Conservation (phyloP, 2,113 vertebrate species). For the Lucifuga dentata region DNA sequence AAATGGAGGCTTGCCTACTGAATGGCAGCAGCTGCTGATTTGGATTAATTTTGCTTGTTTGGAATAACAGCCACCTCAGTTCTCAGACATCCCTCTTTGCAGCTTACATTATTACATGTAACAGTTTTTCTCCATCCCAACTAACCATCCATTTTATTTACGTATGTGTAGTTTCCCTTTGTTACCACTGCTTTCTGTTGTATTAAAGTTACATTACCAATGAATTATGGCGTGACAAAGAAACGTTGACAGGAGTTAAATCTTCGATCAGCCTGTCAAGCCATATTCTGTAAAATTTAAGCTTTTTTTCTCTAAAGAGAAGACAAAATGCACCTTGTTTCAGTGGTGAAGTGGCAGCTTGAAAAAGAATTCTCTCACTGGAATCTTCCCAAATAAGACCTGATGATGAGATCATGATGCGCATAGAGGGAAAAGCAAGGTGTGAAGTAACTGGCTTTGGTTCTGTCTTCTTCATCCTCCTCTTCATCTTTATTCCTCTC, state of each 20-base stretch:
- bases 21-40: constrained; percentile 36
- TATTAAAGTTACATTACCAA: constrained; percentile 5
- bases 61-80: constrained; percentile 1
- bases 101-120: constrained; percentile 34
- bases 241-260: constrained; percentile 9
- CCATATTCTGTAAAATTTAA: not conserved
- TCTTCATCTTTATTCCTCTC: not conserved
- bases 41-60: constrained; percentile 16
- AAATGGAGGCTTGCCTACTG: constrained; percentile 24
- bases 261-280: constrained; percentile 12
- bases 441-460: constrained; percentile 53
- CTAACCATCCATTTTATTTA: constrained; percentile 41
- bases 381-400: constrained; percentile 42
- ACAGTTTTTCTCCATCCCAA: constrained; percentile 31
- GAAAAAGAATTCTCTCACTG: constrained; percentile 11
- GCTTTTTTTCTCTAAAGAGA: not conserved
- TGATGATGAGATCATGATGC: constrained; percentile 72
- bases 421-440: constrained; percentile 69
- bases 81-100: constrained; percentile 18
- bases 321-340: constrained; percentile 23
- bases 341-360: constrained; percentile 1
- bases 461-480: constrained; percentile 19
- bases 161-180: not conserved
- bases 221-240: constrained; percentile 7
- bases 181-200: constrained; percentile 35